These are phyloP conservation scores for Eretmochelys imbricata DNA, from an alignment of 2,113 vertebrate genomes.

Conservation along the genomic window DNA sequence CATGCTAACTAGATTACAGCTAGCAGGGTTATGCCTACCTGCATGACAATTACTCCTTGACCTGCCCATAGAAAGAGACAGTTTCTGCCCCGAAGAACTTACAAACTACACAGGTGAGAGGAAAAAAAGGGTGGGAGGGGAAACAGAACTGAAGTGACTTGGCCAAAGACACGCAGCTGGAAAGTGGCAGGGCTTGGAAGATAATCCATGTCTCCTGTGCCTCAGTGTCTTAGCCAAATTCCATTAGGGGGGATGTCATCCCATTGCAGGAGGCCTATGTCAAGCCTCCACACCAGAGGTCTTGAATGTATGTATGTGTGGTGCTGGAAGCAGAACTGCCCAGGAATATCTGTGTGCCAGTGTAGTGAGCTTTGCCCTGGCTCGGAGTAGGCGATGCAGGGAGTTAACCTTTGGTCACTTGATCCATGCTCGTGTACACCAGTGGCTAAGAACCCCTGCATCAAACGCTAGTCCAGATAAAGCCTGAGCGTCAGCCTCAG, in stretches of 20 bases:
- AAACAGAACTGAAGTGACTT: not conserved
- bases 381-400: not conserved
- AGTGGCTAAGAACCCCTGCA: not conserved
- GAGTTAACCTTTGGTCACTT: not conserved
- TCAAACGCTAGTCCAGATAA: not conserved
- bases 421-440: fast-evolving
- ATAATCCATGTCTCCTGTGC: not conserved
- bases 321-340: not conserved
- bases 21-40: not conserved
- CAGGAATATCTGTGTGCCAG: not conserved
- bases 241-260: not conserved
- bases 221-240: not conserved
- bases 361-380: not conserved
- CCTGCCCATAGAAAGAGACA: not conserved
- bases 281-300: not conserved
- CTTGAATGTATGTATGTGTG: not conserved
- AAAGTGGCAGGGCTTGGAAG: not conserved
- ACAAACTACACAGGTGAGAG: not conserved
- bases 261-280: not conserved
- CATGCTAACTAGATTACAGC: not conserved
- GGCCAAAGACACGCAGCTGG: not conserved
- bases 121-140: not conserved
- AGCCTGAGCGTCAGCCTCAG: not conserved
- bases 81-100: not conserved
- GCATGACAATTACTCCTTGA: not conserved